A percentile compares a stretch with the other conserved stretches of the same genome.
These are phyloP conservation scores for Atopsyche davidsoni DNA, from an alignment of 1,140 invertebrate genomes.

Conservation along the genomic window DNA sequence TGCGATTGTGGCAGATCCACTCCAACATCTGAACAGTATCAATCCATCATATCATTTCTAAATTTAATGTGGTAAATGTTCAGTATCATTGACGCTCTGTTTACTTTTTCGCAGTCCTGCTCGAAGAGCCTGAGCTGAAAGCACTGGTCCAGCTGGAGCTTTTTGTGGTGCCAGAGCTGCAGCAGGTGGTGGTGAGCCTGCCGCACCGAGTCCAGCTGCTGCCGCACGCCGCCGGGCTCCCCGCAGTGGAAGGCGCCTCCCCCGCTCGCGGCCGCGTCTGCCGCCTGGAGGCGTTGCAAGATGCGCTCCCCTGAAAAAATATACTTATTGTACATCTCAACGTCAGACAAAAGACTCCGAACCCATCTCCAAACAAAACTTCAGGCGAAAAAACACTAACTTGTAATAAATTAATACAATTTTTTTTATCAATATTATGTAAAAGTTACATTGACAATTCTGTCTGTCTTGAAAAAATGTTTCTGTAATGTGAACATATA, in stretches of 20 bases:
- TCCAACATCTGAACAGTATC: slow-evolving; percentile 81
- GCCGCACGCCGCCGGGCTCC: slow-evolving; percentile 37
- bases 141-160: slow-evolving; percentile 89
- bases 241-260: slow-evolving; percentile 45
- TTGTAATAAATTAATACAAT: too few relatives aligned
- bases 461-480: too few relatives aligned
- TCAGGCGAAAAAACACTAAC: too few relatives aligned
- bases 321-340: too few relatives aligned
- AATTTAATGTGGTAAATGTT: neutral
- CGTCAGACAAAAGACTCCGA: too few relatives aligned
- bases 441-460: too few relatives aligned
- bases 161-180: slow-evolving; percentile 91
- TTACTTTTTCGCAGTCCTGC: slow-evolving; percentile 91
- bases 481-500: too few relatives aligned
- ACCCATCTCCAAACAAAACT: too few relatives aligned
- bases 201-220: slow-evolving; percentile 51
- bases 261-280: slow-evolving; percentile 41
- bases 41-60: neutral
- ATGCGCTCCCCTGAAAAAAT: slow-evolving; percentile 50
- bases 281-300: slow-evolving; percentile 45
- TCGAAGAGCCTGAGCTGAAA: slow-evolving; percentile 93
- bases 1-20: slow-evolving; percentile 93
- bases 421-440: too few relatives aligned
- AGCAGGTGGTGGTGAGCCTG: slow-evolving; percentile 83
- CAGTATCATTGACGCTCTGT: neutral